These are phyloP conservation scores for Leucosticte australis DNA, from an alignment of 2,113 vertebrate species.

Conservation along the genomic window DNA sequence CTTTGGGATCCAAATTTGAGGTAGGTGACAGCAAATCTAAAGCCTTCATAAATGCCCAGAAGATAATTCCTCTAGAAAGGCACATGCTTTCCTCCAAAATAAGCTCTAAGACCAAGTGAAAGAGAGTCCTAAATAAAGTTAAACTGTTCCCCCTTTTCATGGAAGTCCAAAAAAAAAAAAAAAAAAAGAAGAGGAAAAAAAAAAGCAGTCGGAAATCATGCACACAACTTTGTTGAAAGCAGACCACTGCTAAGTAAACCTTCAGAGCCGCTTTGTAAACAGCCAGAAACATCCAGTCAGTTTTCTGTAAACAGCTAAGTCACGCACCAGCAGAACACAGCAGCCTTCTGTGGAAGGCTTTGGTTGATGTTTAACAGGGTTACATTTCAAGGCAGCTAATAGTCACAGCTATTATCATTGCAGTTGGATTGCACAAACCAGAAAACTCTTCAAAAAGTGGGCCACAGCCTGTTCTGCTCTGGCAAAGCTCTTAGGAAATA, in stretches of 20 bases:
- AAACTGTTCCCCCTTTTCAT: not conserved
- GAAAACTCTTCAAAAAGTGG: not conserved
- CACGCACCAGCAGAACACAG: not conserved
- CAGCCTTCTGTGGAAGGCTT: not conserved
- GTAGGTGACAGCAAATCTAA: not conserved
- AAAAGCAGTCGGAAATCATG: not conserved
- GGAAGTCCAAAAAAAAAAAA: not conserved
- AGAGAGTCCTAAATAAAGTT: not conserved
- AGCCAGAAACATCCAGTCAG: conserved; percentile 47
- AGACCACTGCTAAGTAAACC: conserved; percentile 64
- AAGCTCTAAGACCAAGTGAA: not conserved
- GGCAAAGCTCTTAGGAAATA: not conserved
- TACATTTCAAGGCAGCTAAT: not conserved
- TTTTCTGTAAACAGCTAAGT: conserved; percentile 61
- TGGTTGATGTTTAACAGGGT: conserved; percentile 37
- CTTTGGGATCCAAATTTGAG: not conserved
- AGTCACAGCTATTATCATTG: not conserved
- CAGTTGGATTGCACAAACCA: not conserved
- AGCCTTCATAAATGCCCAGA: not conserved
- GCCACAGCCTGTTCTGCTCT: not conserved
- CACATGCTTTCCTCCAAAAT: not conserved
- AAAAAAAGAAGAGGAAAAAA: not conserved
- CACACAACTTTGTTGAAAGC: not conserved
- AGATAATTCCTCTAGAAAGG: not conserved
- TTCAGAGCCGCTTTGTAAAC: conserved; percentile 56